Conservation (phyloP, 2,113 vertebrate genomes). For the Daubentonia madagascariensis region DNA sequence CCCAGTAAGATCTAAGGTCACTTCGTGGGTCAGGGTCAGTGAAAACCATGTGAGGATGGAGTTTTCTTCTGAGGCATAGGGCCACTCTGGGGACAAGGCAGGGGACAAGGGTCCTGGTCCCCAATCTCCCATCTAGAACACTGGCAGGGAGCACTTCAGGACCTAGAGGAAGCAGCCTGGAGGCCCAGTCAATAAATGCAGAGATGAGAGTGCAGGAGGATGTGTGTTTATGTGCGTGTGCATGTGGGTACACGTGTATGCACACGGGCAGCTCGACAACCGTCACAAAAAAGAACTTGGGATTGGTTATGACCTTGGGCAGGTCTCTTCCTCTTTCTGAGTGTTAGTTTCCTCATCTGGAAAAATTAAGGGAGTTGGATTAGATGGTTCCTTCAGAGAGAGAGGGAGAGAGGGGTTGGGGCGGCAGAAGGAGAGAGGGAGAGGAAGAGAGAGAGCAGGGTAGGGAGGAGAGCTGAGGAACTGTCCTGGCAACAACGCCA, state of each 20-base stretch:
- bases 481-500: neutral
- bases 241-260: fast-evolving
- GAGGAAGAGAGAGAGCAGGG: too few species aligned
- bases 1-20: neutral
- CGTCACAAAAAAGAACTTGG: neutral
- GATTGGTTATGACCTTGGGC: neutral
- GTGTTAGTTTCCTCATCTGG: neutral
- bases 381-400: neutral
- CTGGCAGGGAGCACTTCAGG: neutral
- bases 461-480: neutral
- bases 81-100: neutral
- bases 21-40: fast-evolving
- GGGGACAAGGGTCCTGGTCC: neutral
- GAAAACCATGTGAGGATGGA: neutral
- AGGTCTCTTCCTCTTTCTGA: neutral
- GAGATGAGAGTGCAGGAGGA: neutral
- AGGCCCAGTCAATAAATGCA: neutral
- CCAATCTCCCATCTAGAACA: neutral
- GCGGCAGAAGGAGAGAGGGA: too few species aligned
- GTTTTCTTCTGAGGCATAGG: neutral
- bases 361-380: neutral
- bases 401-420: too few species aligned
- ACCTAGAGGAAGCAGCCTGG: neutral
- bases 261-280: neutral
- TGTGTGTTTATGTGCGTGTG: fast-evolving